These are phyloP conservation scores for Pogona vitticeps DNA, from an alignment of 2,113 vertebrate species.

Conservation along the genomic window DNA sequence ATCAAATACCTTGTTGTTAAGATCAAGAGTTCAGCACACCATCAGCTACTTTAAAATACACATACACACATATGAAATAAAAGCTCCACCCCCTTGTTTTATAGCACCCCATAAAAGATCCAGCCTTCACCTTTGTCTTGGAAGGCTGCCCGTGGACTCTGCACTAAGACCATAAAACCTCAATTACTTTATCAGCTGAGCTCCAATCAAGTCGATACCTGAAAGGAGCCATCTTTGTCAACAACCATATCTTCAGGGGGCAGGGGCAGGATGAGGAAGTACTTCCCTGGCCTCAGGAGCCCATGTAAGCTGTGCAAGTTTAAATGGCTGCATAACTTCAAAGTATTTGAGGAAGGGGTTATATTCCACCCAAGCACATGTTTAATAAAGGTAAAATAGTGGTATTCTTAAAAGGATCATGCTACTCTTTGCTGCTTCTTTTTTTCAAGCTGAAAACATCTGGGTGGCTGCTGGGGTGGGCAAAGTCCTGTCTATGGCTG, in stretches of 20 bases:
- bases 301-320: not conserved
- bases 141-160: conserved; percentile 6
- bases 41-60: not conserved
- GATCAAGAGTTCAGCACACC: not conserved
- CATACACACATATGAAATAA: not conserved
- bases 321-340: not conserved
- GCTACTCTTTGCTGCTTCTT: not conserved
- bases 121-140: conserved; percentile 30
- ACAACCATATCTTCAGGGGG: not conserved
- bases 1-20: not conserved
- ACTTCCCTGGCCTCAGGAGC: not conserved
- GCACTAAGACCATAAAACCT: conserved; percentile 4
- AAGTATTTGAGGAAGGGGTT: not conserved
- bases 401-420: no score
- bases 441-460: not conserved
- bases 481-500: not conserved
- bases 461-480: not conserved
- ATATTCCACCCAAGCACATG: no score
- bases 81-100: not conserved
- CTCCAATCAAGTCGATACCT: conserved; percentile 25
- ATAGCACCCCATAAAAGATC: not conserved
- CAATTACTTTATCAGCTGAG: conserved; percentile 43
- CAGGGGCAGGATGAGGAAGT: not conserved
- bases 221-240: not conserved
- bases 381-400: no score